Percentiles rank a stretch among this genome's conserved stretches.
These are phyloP conservation scores for Corapipo altera DNA, from an alignment of 2,113 vertebrate species.

Conservation along the genomic window DNA sequence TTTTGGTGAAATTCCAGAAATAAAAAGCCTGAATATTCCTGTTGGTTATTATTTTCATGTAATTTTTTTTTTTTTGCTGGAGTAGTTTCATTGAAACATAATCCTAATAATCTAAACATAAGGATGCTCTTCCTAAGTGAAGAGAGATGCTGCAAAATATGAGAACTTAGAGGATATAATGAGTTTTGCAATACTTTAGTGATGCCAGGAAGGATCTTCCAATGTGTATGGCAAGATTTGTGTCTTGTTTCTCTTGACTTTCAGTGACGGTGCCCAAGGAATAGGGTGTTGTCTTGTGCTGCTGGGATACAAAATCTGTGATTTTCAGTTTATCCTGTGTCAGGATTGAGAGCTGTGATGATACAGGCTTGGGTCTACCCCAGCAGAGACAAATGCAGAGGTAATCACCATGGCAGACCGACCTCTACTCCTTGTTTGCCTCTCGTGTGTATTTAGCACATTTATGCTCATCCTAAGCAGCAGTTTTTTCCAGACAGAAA, in stretches of 20 bases:
- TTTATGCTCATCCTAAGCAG: background rate
- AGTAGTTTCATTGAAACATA: background rate
- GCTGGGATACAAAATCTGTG: background rate
- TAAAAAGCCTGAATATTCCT: background rate
- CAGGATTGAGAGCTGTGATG: background rate
- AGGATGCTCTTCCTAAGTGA: background rate
- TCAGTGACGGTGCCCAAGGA: rapidly evolving
- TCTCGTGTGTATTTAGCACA: rapidly evolving
- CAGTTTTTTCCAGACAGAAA: rapidly evolving
- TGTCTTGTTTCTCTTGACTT: background rate
- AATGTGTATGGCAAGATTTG: rapidly evolving
- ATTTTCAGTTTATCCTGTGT: background rate
- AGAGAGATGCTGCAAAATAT: background rate
- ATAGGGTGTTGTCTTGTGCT: rapidly evolving
- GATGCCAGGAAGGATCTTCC: background rate
- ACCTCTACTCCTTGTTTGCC: background rate
- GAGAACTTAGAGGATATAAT: background rate
- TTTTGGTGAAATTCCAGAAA: background rate
- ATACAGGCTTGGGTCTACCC: background rate
- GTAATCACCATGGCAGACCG: background rate
- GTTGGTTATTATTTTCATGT: background rate
- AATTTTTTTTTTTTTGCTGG: background rate
- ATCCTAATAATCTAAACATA: background rate
- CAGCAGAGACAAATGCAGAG: rapidly evolving
- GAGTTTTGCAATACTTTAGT: background rate